These are phyloP conservation scores for Holcopasites calliopsidis DNA, from an alignment of 1,140 invertebrate genomes.

Conservation along the genomic window DNA sequence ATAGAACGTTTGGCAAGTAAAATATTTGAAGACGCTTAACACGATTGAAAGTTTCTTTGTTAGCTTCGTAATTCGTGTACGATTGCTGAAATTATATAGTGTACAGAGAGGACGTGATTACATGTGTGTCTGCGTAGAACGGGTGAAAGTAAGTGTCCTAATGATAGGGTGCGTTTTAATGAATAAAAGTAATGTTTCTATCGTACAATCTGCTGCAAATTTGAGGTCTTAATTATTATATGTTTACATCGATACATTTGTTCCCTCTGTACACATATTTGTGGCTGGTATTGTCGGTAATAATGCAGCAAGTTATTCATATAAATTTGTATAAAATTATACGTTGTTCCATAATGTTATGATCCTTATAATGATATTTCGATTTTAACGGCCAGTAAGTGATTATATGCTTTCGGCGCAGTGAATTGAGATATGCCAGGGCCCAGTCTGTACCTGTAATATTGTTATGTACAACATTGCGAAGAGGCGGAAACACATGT, in stretches of 20 bases:
- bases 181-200: slow-evolving; percentile 25
- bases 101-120: slow-evolving; percentile 20
- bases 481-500: slow-evolving; percentile 54
- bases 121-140: neutral
- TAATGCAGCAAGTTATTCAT: too few relatives aligned
- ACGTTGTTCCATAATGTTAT: slow-evolving; percentile 43
- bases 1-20: slow-evolving; percentile 33
- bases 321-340: too few relatives aligned
- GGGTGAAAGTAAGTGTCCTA: neutral
- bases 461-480: slow-evolving; percentile 67
- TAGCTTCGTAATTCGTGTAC: slow-evolving; percentile 32
- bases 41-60: slow-evolving; percentile 44
- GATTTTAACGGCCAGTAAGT: slow-evolving; percentile 59
- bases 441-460: slow-evolving; percentile 60
- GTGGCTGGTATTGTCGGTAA: slow-evolving; percentile 19
- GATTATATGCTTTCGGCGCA: slow-evolving; percentile 59
- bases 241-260: slow-evolving; percentile 31
- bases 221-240: slow-evolving; percentile 16
- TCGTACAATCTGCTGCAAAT: slow-evolving; percentile 15
- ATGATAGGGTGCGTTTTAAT: neutral
- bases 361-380: slow-evolving; percentile 42
- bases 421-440: slow-evolving; percentile 50
- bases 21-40: slow-evolving; percentile 38
- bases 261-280: slow-evolving; percentile 33
- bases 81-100: slow-evolving; percentile 21